Evolutionary conservation across 2,797 vertebrate species (phyloP).

Genomic region (Cryptoblepharus egeriae): DNA sequence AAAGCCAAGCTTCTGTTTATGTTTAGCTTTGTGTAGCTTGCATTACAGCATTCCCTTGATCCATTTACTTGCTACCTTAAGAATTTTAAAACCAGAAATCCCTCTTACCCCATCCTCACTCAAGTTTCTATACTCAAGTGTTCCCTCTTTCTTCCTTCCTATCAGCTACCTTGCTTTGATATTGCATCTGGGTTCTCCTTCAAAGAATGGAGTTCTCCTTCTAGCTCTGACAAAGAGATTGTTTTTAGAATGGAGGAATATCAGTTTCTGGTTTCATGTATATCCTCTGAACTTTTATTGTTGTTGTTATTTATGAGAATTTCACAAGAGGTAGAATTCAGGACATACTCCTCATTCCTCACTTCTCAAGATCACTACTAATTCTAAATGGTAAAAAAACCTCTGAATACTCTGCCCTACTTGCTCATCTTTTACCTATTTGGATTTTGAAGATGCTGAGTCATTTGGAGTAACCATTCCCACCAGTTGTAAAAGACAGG

Average conservation of each 20-base stretch:
- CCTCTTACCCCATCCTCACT: not conserved
- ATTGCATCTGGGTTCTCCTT: not conserved
- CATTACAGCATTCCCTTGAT: not conserved
- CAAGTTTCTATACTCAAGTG: not conserved
- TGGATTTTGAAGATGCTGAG: no score
- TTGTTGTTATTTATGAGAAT: not conserved
- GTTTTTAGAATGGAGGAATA: rapidly evolving
- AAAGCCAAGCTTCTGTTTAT: slow-evolving; percentile 1
- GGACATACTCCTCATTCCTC: not conserved
- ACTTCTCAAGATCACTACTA: not conserved
- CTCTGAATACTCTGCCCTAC: no score
- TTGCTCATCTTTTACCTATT: no score
- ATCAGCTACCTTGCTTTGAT: no score
- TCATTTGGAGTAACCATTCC: no score
- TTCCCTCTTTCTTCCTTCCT: not conserved
- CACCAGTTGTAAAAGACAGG: no score
- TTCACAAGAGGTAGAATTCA: not conserved
- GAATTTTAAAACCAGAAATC: not conserved
- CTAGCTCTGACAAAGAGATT: not conserved
- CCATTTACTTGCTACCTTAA: not conserved
- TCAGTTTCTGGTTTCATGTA: not conserved
- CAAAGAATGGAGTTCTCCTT: no score
- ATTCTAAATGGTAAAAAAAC: no score
- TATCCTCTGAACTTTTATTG: no score
- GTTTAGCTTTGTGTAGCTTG: not conserved